These are phyloP conservation scores for Desmophyllum pertusum DNA, from an alignment of 92 coral and sea anemone species.

Conservation along the genomic window DNA sequence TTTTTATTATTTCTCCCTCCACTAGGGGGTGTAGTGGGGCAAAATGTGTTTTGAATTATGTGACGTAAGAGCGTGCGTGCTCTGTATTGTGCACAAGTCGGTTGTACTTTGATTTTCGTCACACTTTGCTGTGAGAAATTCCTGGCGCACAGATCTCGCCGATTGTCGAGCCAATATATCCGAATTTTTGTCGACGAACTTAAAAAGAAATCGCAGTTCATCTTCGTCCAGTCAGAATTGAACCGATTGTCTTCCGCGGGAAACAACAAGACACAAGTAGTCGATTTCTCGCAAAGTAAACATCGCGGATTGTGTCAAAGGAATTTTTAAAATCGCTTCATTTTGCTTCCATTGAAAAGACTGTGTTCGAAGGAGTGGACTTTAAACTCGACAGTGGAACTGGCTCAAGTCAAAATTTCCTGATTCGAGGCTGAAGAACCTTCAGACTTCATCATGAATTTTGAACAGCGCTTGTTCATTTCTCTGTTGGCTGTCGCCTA, in stretches of 20 bases:
- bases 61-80: constrained; percentile 41
- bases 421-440: neutral
- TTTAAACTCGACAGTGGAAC: neutral
- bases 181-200: neutral
- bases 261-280: neutral
- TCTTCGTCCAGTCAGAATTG: neutral
- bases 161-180: neutral
- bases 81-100: neutral
- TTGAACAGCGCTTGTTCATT: constrained; percentile 28
- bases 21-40: neutral
- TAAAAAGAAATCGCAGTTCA: neutral
- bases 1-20: neutral
- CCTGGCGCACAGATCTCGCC: neutral
- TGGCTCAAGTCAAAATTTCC: neutral
- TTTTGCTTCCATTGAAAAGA: neutral
- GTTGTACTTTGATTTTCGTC: constrained; percentile 15
- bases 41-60: constrained; percentile 12
- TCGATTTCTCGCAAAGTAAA: constrained; percentile 6
- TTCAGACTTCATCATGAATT: constrained; percentile 16
- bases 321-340: neutral
- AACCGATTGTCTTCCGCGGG: neutral
- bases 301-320: neutral
- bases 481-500: constrained; percentile 31
- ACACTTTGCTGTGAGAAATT: constrained; percentile 20
- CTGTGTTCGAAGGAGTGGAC: neutral